A percentile compares a stretch with the other conserved stretches of the same genome.
Conservation (phyloP, 2,113 vertebrate species). For the Illadopsis cleaveri region DNA sequence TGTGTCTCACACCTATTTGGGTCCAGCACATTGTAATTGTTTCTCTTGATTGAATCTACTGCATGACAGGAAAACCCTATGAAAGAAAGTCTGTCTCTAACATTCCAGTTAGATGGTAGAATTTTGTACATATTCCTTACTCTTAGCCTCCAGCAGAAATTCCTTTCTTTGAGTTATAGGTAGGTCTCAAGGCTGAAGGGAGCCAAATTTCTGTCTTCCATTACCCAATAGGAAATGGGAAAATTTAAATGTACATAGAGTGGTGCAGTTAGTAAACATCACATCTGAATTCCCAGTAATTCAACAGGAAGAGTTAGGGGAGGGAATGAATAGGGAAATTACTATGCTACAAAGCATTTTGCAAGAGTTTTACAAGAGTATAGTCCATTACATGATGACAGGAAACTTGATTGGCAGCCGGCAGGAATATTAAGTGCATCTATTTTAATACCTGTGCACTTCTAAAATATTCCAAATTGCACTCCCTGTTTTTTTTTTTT, state of each 20-base stretch:
- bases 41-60: conserved; percentile 19
- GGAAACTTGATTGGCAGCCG: not conserved
- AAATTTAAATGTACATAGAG: not conserved
- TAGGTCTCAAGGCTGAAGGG: not conserved
- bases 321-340: not conserved
- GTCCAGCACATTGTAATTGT: not conserved
- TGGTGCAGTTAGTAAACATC: not conserved
- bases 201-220: conserved; percentile 58
- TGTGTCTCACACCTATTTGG: not conserved
- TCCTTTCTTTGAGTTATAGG: conserved; percentile 52
- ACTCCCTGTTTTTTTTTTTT: not conserved
- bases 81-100: conserved; percentile 3
- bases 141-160: conserved; percentile 39
- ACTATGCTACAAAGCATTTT: not conserved
- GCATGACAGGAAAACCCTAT: conserved; percentile 1
- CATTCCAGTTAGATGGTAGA: conserved; percentile 4
- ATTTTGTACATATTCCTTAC: not conserved
- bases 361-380: not conserved
- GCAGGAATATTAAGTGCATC: not conserved
- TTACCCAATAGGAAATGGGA: conserved; percentile 26
- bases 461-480: not conserved
- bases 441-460: not conserved
- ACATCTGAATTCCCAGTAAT: not conserved
- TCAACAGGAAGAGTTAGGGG: not conserved
- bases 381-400: not conserved